These are phyloP conservation scores for Gerris lacustris DNA, from an alignment of 2,888 invertebrate species.

Conservation along the genomic window DNA sequence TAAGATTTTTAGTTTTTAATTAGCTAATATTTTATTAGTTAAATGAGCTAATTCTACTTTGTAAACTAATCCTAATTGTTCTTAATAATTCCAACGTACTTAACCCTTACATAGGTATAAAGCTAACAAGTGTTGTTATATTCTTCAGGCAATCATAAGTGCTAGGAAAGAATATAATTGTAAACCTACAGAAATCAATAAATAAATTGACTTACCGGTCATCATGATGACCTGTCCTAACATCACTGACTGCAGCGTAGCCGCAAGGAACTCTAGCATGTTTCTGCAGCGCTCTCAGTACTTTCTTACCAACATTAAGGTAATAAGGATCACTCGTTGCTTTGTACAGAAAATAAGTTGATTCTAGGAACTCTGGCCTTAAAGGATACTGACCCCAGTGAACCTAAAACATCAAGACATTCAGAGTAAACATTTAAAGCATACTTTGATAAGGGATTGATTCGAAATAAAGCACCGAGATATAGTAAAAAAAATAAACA, in stretches of 20 bases:
- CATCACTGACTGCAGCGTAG: conserved; percentile 93
- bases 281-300: conserved; percentile 75
- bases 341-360: conserved; percentile 90
- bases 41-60: no score
- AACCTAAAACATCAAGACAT: conserved; percentile 44
- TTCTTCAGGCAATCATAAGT: no score
- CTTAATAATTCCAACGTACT: no score
- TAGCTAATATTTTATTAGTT: no score
- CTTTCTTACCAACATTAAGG: conserved; percentile 78
- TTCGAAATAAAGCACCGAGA: not conserved
- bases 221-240: conserved; percentile 54
- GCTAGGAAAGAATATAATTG: not conserved
- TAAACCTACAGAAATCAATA: not conserved
- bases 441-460: not conserved
- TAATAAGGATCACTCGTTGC: conserved; percentile 95
- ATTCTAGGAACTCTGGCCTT: conserved; percentile 93
- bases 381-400: conserved; percentile 98
- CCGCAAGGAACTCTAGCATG: conserved; percentile 91
- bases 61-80: no score
- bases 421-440: not conserved
- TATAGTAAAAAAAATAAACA: no score
- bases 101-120: no score
- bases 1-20: no score
- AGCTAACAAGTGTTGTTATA: no score
- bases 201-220: conserved; percentile 29